Percentiles rank a stretch among this genome's conserved stretches.
These are phyloP conservation scores for Lepidotrigona ventralis DNA, from an alignment of 1,140 invertebrate species.

Conservation along the genomic window DNA sequence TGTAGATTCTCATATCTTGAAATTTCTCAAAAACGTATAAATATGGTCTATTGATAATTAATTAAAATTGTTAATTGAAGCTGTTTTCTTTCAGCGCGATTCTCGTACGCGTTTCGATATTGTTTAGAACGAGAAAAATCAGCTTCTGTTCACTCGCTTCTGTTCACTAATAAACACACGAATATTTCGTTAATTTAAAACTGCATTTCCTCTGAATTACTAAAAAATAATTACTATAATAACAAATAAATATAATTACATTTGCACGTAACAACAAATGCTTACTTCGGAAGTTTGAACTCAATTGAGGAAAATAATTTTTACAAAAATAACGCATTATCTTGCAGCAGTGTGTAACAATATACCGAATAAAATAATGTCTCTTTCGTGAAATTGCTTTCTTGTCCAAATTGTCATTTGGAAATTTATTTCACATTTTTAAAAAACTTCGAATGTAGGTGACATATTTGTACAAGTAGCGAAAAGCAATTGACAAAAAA, in stretches of 20 bases:
- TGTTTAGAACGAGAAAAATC: not conserved
- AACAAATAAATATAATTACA: too few species aligned
- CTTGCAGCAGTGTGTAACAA: too few species aligned
- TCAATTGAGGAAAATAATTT: not conserved
- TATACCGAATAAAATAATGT: not conserved
- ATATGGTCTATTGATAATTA: not conserved
- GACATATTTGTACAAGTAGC: not conserved
- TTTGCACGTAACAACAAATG: not conserved
- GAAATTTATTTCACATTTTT: not conserved
- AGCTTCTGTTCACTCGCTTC: not conserved
- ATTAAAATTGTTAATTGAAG: not conserved
- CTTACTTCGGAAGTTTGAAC: not conserved
- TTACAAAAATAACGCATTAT: not conserved
- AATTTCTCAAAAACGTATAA: too few species aligned
- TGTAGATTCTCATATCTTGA: too few species aligned
- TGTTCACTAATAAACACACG: too few species aligned
- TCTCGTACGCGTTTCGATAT: not conserved
- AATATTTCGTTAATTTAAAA: not conserved
- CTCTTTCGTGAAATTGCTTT: not conserved
- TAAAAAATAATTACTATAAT: too few species aligned
- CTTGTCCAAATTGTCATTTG: too few species aligned
- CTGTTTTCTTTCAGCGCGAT: not conserved
- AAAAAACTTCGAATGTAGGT: not conserved
- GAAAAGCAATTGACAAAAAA: not conserved
- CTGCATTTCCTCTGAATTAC: not conserved